Evolutionary conservation across 1,140 invertebrate genomes (phyloP), one percentile per base, ranked within the genome.

Genomic region (Drosophila pachea): DNA sequence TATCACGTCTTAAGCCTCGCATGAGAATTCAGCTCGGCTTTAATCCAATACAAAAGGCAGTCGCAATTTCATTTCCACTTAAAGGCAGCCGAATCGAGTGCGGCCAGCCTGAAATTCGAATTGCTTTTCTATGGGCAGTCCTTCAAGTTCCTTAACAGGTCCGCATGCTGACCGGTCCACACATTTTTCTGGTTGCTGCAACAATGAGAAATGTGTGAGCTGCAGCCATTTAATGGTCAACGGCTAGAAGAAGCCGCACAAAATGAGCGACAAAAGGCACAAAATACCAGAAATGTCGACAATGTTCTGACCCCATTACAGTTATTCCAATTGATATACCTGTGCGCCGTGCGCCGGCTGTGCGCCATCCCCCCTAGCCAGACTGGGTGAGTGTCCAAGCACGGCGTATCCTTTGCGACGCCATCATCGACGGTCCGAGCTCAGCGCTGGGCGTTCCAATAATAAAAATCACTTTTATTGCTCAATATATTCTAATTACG

Each of bases 391-490:
- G 16, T 22, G 50, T 52, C 7, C 42, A 33, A 35, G 49, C n/a
- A n/a, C n/a, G n/a, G 38, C 32, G 29, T 14, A 6, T 22, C 7
- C 40, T 45, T 47, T 47, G 36, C 45, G 49, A 54, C 38, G 35
- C 50, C 61, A 45, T 36, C 52, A n/a, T 49, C 47, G 9, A 14
- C 38, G 32, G 48, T 14, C 7, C 48, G 45, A 66, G 50, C 50
- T 36, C 48, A 43, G n/a, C 65, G 45, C 16, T 32, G 45, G 16
- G 52, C 35, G 50, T 69, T 77, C 76, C 66, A 81, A 81, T 81
- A 81, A 81, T 84, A 84, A 84, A 84, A 84, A 84, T 86, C 79
- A 84, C 73, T 86, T 84, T 84, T 84, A 84, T 84, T 84, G 81
- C 79, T 84, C 79, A 84, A 84, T 84, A 84, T 86, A 84, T 84